Base-by-base conservation (phyloP, 2,888 invertebrate genomes). In the Diloba caeruleocephala region DNA sequence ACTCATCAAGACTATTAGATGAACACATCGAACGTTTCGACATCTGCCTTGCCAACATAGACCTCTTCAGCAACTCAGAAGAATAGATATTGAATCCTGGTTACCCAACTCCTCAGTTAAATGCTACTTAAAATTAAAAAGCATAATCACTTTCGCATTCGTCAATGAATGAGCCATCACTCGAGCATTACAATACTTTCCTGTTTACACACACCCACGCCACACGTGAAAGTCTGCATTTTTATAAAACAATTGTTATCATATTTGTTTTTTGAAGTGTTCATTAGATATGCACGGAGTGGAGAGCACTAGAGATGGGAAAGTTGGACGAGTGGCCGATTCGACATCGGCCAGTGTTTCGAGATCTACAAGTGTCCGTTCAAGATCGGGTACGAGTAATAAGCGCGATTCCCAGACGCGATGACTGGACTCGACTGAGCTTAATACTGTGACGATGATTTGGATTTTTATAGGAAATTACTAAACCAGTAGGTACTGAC, bases 261-360 rank as follows among this genome's bases (percentile, higher is more conserved):
- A 58, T 78, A 72, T 76, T 78, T 71, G 69, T 68, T 56, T 63
- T 69, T 65, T 82, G 76, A 68, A 83, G 87, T 82, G 84, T 79
- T 86, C 85, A 88, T 88, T 87, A 88, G 87, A 87, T 85, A 88
- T 83, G 78, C 79, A 80, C 79, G 50, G 56, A 59, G 71, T 82
- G 69, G 78, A 81, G 81, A 60, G 76, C 73, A 66, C 81, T 79
- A 64, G 64, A 80, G 69, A 73, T 76, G 82, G 79, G 84, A 86
- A 85, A 85, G 82, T 82, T 64, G 71, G 71, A 77, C 68, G 69
- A 86, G 85, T 80, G 83, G 81, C 85, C 79, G 87, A 87, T 81
- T 83, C 82, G 84, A 81, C 85, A 79, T 69, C 82, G 81, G 81
- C 78, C 80, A 82, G 81, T 88, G 88, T 89, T 85, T 87, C 87